A percentile compares a stretch with the other conserved stretches of the same genome.
These are phyloP conservation scores for Hemicordylus capensis DNA, from an alignment of 2,113 vertebrate genomes.

Conservation along the genomic window DNA sequence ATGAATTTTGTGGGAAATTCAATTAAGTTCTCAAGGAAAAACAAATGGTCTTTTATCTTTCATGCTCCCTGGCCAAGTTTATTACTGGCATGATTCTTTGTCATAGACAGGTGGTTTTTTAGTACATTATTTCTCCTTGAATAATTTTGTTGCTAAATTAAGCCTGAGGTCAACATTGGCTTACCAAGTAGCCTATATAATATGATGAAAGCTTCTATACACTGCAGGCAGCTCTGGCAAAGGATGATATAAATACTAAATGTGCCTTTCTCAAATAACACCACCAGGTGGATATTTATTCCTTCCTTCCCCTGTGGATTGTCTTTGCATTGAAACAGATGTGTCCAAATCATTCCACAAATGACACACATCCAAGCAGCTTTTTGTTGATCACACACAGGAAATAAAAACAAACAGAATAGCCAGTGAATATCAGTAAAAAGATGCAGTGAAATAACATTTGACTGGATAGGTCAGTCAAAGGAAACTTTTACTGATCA, in stretches of 20 bases:
- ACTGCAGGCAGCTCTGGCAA: conserved; percentile 38
- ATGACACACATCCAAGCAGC: neutral
- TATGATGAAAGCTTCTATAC: conserved; percentile 24
- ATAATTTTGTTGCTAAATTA: conserved; percentile 59
- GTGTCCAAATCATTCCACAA: neutral
- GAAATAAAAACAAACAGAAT: neutral
- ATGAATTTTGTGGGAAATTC: conserved; percentile 66
- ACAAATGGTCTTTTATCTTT: conserved; percentile 57
- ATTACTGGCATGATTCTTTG: conserved; percentile 53
- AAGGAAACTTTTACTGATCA: no score
- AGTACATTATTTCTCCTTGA: conserved; percentile 52
- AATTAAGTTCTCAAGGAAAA: conserved; percentile 64
- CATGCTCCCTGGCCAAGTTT: conserved; percentile 48
- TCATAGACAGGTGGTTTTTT: conserved; percentile 35
- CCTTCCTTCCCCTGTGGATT: neutral
- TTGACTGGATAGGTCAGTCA: neutral
- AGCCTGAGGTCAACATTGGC: conserved; percentile 30
- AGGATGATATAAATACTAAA: neutral
- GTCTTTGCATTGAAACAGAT: neutral
- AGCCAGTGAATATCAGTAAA: neutral
- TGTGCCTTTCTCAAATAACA: conserved; percentile 18
- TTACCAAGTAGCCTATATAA: neutral
- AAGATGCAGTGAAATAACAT: neutral
- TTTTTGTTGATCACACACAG: neutral
- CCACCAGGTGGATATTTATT: neutral